These are phyloP conservation scores for Drosophila jambulina DNA, from an alignment of 1,140 invertebrate genomes.

Conservation along the genomic window DNA sequence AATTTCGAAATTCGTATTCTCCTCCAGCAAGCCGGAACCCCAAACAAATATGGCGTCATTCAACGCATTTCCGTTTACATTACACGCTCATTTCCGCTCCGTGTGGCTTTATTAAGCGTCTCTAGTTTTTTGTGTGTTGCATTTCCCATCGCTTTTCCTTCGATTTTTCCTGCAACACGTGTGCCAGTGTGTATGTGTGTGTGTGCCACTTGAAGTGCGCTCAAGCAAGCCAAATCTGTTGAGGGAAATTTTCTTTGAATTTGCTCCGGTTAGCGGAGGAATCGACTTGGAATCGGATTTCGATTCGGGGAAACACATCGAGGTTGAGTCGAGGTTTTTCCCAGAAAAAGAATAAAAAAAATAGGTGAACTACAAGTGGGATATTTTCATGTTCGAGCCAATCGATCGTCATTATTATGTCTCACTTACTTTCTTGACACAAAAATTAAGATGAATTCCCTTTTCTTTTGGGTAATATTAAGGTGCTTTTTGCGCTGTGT, in stretches of 20 bases:
- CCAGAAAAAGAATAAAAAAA: neutral
- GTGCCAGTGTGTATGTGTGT: constrained; percentile 7
- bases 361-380: neutral
- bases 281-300: constrained; percentile 56
- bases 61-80: constrained; percentile 81
- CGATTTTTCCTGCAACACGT: constrained; percentile 29
- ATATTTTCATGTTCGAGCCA: constrained; percentile 6
- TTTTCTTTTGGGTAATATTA: neutral
- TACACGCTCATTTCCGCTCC: constrained; percentile 82
- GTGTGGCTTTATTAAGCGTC: constrained; percentile 77
- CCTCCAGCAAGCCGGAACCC: constrained; percentile 6
- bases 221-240: constrained; percentile 66
- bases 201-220: constrained; percentile 67
- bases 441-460: constrained; percentile 15
- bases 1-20: constrained; percentile 5
- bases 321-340: constrained; percentile 2
- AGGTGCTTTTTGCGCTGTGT: neutral
- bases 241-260: constrained; percentile 65
- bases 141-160: constrained; percentile 32
- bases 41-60: constrained; percentile 76
- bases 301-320: constrained; percentile 3
- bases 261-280: constrained; percentile 54
- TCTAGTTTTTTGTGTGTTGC: constrained; percentile 53
- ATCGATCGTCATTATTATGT: constrained; percentile 18
- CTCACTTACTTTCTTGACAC: neutral